Base-by-base conservation (phyloP, 2,797 vertebrate genomes). In the Furcifer pardalis region DNA sequence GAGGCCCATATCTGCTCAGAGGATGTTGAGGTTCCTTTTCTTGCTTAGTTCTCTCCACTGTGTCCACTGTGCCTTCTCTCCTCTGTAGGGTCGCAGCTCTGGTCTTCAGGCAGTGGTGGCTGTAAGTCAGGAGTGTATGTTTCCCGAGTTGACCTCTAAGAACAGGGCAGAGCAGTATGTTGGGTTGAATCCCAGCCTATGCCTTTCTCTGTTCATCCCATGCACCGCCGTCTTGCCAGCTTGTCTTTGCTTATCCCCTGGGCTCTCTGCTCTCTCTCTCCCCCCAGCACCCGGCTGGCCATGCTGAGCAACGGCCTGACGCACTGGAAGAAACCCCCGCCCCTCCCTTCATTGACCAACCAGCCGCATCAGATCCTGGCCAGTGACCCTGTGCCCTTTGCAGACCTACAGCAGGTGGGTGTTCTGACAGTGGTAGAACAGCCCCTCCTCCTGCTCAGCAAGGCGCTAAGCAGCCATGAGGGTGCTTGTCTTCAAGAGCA, bases 351-450 rank as follows among this genome's bases (percentile, higher is more conserved):
- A n/a, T 96, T 99, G 84, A 99, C 98, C 86, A 98, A 95, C 93
- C 98, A 99, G 88, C 98, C 98, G 0, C 98, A 99, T 93, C 98
- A 99, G 95, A 98, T 99, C 92, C 97, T 99, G 30, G 98, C 98
- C 40, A 98, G 98, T 1, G 97, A 99, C 83, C 97, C 97, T 27
- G 96, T 98, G 93, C 97, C 98, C 89, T 97, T 97, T 30, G 95
- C 98, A 3, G 98, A 99, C 90, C 93, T 99, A 90, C 98, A 98
- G 92, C 98, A 99, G 98, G 98, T 99, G 94, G 94, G 83, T 62
- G 1, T 3, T 12, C 12, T 3, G 42, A n/a, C 30, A 0, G n/a
- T n/a, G 59, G 40, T 3, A 3, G 59, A 7, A 17, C 12, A 8
- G 21, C 21, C 27, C 2, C 23, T 27, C n/a, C 8, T 13, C 65